Base-by-base conservation (phyloP, 2,888 invertebrate genomes). In the Agrochola litura region DNA sequence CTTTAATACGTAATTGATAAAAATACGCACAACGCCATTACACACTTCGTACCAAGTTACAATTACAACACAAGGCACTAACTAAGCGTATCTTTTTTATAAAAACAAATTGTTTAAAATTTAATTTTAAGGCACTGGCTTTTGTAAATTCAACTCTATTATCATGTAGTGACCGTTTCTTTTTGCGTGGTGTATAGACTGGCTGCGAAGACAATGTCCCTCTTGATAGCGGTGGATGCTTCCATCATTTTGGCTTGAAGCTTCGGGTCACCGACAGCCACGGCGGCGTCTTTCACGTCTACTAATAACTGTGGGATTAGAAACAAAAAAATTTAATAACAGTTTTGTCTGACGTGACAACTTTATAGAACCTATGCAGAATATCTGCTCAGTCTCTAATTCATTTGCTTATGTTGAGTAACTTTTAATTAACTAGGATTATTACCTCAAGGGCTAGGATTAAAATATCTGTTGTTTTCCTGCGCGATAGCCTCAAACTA, bases 131-230 rank as follows among this genome's bases (percentile, higher is more conserved):
- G 37, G 56, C 68, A 74, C 71, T 78, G 49, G 56, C 37, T 25
- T 46, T 69, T 66, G 10, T 69, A 71, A 77, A 67, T 56, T 41
- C 41, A 67, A 77, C 58, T 71, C 49, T 72, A 69, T 52, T 25
- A 67, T 89, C 69, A 91, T 58, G 87, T 86, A 41, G 86, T 79
- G 54, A 93, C 89, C 76, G 92, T 90, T 74, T 96, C 96, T 84
- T 94, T 94, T 66, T 95, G 94, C 1, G 96, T 95, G 6, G 99
- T 99, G 92, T 99, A 99, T 65, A 99, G 97, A 94, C 99, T 99
- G 52, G 99, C 99, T 41, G 99, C 99, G 93, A 99, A 99, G 0
- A 99, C 99, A 90, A 99, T 99, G 94, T 99, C 99, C 79, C 99
- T 97, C 94, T 99, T 99, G 84, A 99, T 99, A 64, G 98, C 98